Evolutionary conservation across 2,113 vertebrate genomes (phyloP), one percentile per base, ranked within the genome.

Genomic region (Actinemys pallida): DNA sequence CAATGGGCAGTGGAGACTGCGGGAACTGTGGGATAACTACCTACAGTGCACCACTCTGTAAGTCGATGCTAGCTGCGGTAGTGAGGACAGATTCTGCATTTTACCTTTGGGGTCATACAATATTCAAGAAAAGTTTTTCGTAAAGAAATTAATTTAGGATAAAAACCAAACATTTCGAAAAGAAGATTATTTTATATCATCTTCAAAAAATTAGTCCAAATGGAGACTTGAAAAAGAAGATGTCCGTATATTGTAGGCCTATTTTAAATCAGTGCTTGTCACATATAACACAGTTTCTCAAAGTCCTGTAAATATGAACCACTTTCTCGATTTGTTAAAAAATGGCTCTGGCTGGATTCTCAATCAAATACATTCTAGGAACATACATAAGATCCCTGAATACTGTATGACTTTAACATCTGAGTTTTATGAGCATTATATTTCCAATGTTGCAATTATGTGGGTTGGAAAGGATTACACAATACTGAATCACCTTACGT

Each of bases 81-180:
- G 50, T 50, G 13, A 50, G 50, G 50, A 50, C 81, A 93, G 90
- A 96, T 96, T 95, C 95, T 97, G 83, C 94, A 96, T 97, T 97
- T 98, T 97, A 75, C 95, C 96, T 95, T 92, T 95, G 83, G 95
- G 95, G 98, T 98, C 95, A 89, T 96, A 95, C 88, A 97, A 95
- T 95, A 97, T 95, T 98, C 97, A 97, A 93, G 92, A 96, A 88
- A 84, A 97, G 88, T 94, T 96, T 97, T 19, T 97, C 85, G 95
- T 96, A 94, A 97, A 95, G 78, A 84, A 96, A 95, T 91, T 97
- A 97, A 98, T 98, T 98, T 96, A 92, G 69, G 89, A 96, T 93
- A 94, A 96, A 98, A 98, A 97, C 81, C 94, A 97, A 96, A 35
- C 87, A 91, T 93, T 97, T 95, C 81, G 93, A 97, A 93, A 93